phyloP scores from a whole-genome alignment of 2,113 vertebrate genomes.

The Morone chrysops region DNA sequence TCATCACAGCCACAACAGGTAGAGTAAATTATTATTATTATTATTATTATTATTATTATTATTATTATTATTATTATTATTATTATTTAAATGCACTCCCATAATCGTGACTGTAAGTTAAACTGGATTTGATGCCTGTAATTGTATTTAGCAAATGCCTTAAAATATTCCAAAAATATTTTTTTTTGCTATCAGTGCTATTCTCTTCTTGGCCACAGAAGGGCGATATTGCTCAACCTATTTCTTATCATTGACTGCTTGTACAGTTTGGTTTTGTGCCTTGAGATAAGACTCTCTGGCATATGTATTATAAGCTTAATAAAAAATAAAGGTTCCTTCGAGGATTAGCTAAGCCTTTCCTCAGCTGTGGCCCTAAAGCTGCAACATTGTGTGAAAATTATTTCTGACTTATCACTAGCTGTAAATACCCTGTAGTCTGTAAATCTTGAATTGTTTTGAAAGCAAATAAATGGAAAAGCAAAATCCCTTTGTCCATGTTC shows the following conservation, averaged over 20 bases:
- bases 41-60: not conserved
- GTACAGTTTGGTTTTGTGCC: fast-evolving
- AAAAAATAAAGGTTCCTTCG: not conserved
- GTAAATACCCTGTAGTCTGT: not conserved
- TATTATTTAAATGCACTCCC: not conserved
- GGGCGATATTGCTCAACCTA: constrained; percentile 29
- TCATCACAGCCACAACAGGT: constrained; percentile 16
- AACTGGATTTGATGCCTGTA: not conserved
- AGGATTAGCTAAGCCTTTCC: too few species aligned
- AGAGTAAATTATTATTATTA: not conserved
- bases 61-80: too few species aligned
- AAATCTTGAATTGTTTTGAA: not conserved
- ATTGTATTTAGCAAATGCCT: not conserved
- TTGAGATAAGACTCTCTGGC: not conserved
- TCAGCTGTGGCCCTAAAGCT: too few species aligned
- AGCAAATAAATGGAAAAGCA: not conserved
- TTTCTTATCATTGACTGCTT: not conserved
- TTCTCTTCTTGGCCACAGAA: constrained; percentile 55
- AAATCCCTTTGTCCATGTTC: not conserved
- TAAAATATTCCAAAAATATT: not conserved
- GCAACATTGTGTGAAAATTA: too few species aligned
- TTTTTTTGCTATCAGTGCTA: not conserved
- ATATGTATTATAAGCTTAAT: not conserved
- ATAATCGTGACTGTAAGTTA: not conserved
- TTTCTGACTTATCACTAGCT: not conserved